A percentile compares a stretch with the other conserved stretches of the same genome.
These are phyloP conservation scores for Pygoscelis adeliae DNA, from an alignment of 2,113 vertebrate species.

Conservation along the genomic window DNA sequence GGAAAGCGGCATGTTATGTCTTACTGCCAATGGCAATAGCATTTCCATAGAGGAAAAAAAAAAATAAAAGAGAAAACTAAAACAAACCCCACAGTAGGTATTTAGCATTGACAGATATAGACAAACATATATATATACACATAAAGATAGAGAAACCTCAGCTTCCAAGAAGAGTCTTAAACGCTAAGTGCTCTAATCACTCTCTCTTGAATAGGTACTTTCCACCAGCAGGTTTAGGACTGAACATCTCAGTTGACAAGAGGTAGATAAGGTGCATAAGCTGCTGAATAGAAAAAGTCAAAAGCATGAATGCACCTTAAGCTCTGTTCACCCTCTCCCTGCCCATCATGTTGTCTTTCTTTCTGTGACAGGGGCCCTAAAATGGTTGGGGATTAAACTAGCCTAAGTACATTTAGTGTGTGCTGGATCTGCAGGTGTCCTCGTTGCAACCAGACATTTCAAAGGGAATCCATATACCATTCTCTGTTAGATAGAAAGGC, in stretches of 20 bases:
- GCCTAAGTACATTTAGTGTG: background rate
- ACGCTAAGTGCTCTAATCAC: background rate
- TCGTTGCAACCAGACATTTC: background rate
- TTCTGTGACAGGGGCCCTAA: background rate
- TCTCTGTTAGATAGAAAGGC: background rate
- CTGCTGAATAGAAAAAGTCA: accelerated
- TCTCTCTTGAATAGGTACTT: background rate
- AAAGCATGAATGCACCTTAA: accelerated
- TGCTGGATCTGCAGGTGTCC: background rate
- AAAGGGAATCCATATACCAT: background rate
- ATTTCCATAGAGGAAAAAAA: background rate
- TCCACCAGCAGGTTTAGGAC: background rate
- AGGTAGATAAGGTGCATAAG: background rate
- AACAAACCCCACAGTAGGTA: background rate
- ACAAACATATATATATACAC: background rate
- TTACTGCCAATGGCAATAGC: background rate
- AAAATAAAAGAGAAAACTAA: background rate
- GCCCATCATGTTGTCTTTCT: accelerated
- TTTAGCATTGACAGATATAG: background rate
- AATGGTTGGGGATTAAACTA: background rate
- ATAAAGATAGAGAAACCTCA: background rate
- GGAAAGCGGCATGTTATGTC: background rate
- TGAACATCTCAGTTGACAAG: background rate
- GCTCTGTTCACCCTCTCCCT: background rate
- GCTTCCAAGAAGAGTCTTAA: background rate